These are phyloP conservation scores for Diaperis boleti DNA, from an alignment of 2,888 invertebrate species.

Conservation along the genomic window DNA sequence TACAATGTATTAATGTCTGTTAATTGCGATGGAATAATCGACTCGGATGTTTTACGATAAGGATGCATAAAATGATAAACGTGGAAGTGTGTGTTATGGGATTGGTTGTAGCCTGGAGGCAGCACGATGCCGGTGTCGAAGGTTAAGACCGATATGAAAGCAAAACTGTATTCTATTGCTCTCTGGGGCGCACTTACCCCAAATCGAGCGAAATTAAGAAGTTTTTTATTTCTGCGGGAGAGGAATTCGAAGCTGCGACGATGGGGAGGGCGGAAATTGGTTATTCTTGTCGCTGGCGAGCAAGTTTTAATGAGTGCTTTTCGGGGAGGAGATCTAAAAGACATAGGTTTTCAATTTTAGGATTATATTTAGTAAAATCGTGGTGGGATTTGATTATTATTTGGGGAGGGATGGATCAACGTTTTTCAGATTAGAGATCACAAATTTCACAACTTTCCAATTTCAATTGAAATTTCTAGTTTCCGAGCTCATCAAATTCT, in stretches of 20 bases:
- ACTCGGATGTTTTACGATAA: constrained; percentile 16
- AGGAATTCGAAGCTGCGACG: constrained; percentile 5
- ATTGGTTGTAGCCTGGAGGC: constrained; percentile 20
- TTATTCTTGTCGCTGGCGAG: not conserved
- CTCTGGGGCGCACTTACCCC: constrained; percentile 31
- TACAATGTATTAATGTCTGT: constrained; percentile 6
- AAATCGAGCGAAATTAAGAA: constrained; percentile 30
- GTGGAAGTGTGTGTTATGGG: constrained; percentile 26
- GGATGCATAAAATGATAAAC: constrained; percentile 20
- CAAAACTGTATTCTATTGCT: constrained; percentile 36
- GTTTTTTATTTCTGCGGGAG: constrained; percentile 22
- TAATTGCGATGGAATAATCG: constrained; percentile 16
- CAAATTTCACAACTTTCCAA: too few relatives aligned
- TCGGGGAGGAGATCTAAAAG: too few relatives aligned
- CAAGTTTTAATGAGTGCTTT: not conserved
- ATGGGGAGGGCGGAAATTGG: not conserved
- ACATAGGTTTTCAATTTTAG: too few relatives aligned
- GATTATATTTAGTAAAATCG: too few relatives aligned
- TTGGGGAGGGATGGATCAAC: too few relatives aligned
- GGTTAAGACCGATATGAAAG: constrained; percentile 36
- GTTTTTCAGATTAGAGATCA: too few relatives aligned
- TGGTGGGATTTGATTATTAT: too few relatives aligned
- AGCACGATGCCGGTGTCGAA: constrained; percentile 33
- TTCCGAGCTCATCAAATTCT: too few relatives aligned
- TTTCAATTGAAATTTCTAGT: too few relatives aligned